Evolutionary conservation across 1,140 invertebrate species (phyloP).

Genomic region (Wasmannia auropunctata): DNA sequence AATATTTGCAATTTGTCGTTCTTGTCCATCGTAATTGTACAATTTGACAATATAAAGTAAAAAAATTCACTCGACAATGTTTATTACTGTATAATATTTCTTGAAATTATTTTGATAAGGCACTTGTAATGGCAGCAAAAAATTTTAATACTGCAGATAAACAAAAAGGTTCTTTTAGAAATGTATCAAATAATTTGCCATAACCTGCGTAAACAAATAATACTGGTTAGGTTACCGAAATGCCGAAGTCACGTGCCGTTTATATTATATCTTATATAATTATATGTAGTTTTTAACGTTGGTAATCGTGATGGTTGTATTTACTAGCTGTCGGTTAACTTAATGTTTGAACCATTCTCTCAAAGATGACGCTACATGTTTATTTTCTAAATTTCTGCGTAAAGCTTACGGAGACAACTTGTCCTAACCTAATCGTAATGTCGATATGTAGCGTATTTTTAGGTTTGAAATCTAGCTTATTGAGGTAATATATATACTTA

Average conservation of each 20-base stretch:
- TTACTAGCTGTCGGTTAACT: too few relatives aligned
- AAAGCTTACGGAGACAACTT: too few relatives aligned
- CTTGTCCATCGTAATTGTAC: slow-evolving; percentile 77
- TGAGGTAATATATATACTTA: background rate
- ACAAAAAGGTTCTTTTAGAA: background rate
- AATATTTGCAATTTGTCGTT: slow-evolving; percentile 82
- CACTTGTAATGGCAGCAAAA: background rate
- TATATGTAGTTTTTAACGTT: too few relatives aligned
- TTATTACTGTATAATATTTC: background rate
- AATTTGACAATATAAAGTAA: background rate
- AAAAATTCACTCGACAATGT: too few relatives aligned
- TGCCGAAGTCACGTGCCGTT: too few relatives aligned
- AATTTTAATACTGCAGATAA: background rate
- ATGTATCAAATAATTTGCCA: background rate
- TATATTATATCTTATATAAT: too few relatives aligned
- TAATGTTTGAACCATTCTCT: background rate
- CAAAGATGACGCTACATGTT: background rate
- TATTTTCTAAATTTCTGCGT: background rate
- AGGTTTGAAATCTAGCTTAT: too few relatives aligned
- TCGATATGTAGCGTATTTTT: background rate
- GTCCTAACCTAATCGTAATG: background rate
- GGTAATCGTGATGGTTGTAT: too few relatives aligned
- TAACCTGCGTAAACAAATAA: too few relatives aligned
- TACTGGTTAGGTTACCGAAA: too few relatives aligned
- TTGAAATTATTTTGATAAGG: background rate